Evolutionary conservation across 2,797 vertebrate genomes (phyloP), one percentile per base, ranked within the genome.

Genomic region (Discoglossus pictus): DNA sequence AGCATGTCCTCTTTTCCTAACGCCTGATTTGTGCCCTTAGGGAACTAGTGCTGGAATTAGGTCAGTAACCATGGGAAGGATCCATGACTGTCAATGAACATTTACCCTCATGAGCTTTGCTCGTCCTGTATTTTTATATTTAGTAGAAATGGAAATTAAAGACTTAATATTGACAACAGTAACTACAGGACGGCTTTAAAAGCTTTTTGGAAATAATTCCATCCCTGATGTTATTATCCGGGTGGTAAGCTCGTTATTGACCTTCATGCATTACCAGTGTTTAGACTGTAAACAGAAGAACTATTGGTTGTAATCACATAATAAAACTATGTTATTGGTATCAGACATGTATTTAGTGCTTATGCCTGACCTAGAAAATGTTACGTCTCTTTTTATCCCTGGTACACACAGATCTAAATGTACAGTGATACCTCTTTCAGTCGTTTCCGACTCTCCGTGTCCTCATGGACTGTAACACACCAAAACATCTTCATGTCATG

Each of bases 61-160:
- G 68, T 71, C 68, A 71, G 43, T 43, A 56, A 27, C 53, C 53
- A 56, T 21, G 68, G 68, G 52, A 54, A 54, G 31, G 20, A 38
- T 46, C 66, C 27, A 55, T 55, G 56, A 55, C 34, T 47, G 50
- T 44, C 67, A 51, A 44, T 51, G 9, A 24, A 25, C 43, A 15
- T 47, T 18, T 40, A 55, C 40, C 40, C 50, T 55, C 20, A 35
- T 1, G 20, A 17, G n/a, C 44, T 23, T 2, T 7, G 20, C 20
- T 53, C 40, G 8, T 36, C n/a, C 34, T 63, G 21, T 23, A 27
- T 69, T 43, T 18, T 2, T 18, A 36, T 47, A 38, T 56, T 40
- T 42, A 25, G n/a, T 40, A 61, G 38, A 47, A 21, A 31, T 31
- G 13, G 50, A 46, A 54, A 55, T 62, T n/a, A 38, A 11, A 16